Base-by-base conservation (phyloP, 2,113 vertebrate species). In the Terrapene triunguis region DNA sequence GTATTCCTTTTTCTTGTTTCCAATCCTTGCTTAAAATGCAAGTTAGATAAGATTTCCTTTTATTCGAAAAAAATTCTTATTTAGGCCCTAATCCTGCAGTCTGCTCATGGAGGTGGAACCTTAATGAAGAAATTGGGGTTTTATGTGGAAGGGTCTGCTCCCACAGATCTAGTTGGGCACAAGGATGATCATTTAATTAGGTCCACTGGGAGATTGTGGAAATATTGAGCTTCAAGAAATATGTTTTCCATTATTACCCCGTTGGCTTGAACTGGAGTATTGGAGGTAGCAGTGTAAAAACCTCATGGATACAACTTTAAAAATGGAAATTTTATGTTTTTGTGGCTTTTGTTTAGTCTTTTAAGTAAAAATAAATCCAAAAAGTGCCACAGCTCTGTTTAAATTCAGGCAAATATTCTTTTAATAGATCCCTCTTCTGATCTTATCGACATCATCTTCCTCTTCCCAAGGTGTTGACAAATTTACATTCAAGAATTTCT, bases 321-420 rank as follows among this genome's bases (percentile, higher is more conserved):
- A 48, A 72, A 89, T 38, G 4, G 83, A 83, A 24, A 6, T 65
- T 88, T 85, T 84, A 55, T 79, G 38, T 25, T n/a, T 48, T 53
- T 50, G 48, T 50, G 48, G 13, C 48, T 4, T 50, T 50, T 53
- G 51, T 62, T 62, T 59, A 25, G 27, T 62, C 57, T 62, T 29
- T 25, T 29, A 62, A 32, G 57, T 62, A 62, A 29, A 62, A 62
- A 62, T 62, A 29, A 62, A 62, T 25, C 57, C 24, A 5, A 13
- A 32, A 62, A 62, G 10, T 62, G 57, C 11, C 57, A 29, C 27
- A 29, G 57, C 27, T 62, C 25, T 62, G 57, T 92, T 74, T 95
- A 80, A 93, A 87, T 10, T 90, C 55, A 92, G 90, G 82, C 89
- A 93, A 92, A 94, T 89, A 94, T 93, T 90, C 6, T 38, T 86